Conservation (phyloP, 2,113 vertebrate species). For the Strix aluco region DNA sequence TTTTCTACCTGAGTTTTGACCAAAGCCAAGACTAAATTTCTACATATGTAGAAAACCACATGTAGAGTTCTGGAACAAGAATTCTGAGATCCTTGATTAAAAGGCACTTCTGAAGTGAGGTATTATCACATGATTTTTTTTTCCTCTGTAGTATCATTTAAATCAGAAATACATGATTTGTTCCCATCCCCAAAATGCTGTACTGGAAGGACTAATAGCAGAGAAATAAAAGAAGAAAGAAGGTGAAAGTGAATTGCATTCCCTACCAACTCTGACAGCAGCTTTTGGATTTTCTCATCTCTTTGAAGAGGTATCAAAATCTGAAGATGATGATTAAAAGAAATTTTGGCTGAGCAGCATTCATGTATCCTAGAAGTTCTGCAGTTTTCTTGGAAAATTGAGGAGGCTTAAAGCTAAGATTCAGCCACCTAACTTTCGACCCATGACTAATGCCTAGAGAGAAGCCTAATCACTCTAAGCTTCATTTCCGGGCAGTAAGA, state of each 20-base stretch:
- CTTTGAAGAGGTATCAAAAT: background rate
- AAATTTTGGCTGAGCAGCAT: background rate
- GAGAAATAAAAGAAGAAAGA: background rate
- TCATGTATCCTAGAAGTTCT: background rate
- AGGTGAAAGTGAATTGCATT: background rate
- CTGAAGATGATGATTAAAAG: background rate
- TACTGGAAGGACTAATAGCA: background rate
- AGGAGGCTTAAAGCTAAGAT: background rate
- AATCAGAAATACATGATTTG: background rate
- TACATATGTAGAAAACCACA: background rate
- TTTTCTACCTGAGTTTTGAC: background rate
- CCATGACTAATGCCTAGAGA: slow-evolving; percentile 31
- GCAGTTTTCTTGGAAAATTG: slow-evolving; percentile 2
- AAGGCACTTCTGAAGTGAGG: background rate
- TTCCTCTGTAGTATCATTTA: background rate
- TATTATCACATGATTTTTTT: background rate
- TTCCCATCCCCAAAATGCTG: background rate
- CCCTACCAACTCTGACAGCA: background rate
- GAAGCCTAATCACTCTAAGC: background rate
- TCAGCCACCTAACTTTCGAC: slow-evolving; percentile 5
- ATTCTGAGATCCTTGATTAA: background rate
- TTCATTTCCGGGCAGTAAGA: slow-evolving; percentile 12
- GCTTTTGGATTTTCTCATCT: background rate
- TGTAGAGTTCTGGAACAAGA: background rate
- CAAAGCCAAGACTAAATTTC: background rate